Base-by-base conservation (phyloP, 2,888 invertebrate genomes). In the Diaperis boleti region DNA sequence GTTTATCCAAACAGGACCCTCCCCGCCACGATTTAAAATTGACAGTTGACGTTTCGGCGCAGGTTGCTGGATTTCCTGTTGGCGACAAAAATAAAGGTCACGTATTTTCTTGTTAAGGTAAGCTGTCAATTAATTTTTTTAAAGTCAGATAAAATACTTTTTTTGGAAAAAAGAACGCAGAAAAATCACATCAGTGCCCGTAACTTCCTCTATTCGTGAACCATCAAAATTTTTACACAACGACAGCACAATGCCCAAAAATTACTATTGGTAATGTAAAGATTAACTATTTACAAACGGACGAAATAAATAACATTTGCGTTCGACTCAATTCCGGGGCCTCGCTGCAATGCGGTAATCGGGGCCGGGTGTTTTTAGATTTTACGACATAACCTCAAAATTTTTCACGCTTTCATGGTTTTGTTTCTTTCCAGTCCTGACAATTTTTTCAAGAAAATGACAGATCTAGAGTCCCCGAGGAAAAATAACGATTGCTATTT, bases 401-500 rank as follows among this genome's bases (percentile, higher is more conserved):
- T 65, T 57, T 26, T 47, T 54, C 45, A 35, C 11, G 26, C 39
- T 64, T 54, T 61, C 64, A 55, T 13, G 33, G 15, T 52, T 14
- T n/a, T 35, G 49, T 33, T 44, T 41, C 33, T 22, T 64, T 60
- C 20, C 72, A 81, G 82, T 72, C 76, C 78, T 62, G 83, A 82
- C 73, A 82, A 83, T 70, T 83, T 83, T 75, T 83, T 82, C 70
- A 76, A 79, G 60, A 82, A 82, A 74, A 78, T 81, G 78, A 81
- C 81, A 35, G 79, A 79, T 69, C 87, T 90, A 87, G 89, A 90
- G 83, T 88, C 88, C 73, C 88, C 88, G 73, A 86, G 88, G 76
- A 90, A 90, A 84, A 89, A 90, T 81, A 90, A 92, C 82, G 94
- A 94, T 82, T 94, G 94, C 82, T 94, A 94, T 82, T 94, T 93